phyloP scores from a whole-genome alignment of 1,140 invertebrate species.

The Pteromalus puparum region DNA sequence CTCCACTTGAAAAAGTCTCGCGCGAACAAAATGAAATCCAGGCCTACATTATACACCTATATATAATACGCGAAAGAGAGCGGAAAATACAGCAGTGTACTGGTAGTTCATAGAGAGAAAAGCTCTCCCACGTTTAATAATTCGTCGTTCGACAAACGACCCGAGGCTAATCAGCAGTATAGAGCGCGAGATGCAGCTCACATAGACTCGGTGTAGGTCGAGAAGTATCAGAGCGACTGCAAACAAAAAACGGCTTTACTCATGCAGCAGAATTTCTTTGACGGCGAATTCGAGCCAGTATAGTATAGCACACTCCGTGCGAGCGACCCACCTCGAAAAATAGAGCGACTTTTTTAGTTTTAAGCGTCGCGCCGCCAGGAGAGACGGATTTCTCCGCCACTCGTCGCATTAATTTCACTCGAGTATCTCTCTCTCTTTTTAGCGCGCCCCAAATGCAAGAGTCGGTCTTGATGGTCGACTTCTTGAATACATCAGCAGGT shows the following conservation, averaged over 20 bases:
- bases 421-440: background rate
- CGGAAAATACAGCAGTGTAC: background rate
- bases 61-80: no score
- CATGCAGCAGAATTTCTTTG: background rate
- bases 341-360: constrained; percentile 15
- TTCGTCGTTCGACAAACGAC: constrained; percentile 40
- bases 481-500: constrained; percentile 5
- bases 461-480: background rate
- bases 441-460: constrained; percentile 6
- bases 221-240: constrained; percentile 31
- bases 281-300: background rate
- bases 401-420: background rate
- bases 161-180: constrained; percentile 34
- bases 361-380: background rate
- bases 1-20: no score
- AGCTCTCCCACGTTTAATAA: constrained; percentile 25
- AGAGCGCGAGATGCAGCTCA: background rate
- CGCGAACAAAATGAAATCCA: background rate
- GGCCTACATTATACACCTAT: no score
- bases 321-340: background rate
- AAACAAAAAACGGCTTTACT: constrained; percentile 34
- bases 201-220: constrained; percentile 26
- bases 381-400: background rate
- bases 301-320: no score
- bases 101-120: no score